phyloP scores from a whole-genome alignment of 2,797 vertebrate species.

The Streptopelia turtur region DNA sequence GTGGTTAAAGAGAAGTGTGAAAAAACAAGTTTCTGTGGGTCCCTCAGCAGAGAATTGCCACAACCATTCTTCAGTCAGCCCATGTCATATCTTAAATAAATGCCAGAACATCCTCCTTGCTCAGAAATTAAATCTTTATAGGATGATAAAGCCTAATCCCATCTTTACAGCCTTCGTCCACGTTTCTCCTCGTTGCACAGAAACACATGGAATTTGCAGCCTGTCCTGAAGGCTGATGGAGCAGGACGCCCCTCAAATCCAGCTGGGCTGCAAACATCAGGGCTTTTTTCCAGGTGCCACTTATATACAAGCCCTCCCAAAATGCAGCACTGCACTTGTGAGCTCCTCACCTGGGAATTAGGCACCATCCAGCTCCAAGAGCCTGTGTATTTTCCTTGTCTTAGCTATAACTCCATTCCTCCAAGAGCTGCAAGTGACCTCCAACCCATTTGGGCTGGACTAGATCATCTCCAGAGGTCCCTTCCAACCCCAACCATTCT shows the following conservation, averaged over 20 bases:
- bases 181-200: accelerated
- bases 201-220: accelerated
- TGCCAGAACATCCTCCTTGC: background rate
- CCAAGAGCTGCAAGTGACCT: background rate
- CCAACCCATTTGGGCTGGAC: background rate
- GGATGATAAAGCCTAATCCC: background rate
- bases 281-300: background rate
- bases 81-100: background rate
- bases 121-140: background rate
- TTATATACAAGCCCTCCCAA: background rate
- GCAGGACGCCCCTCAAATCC: background rate
- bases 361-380: background rate
- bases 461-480: no score
- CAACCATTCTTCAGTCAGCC: background rate
- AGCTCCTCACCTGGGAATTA: background rate
- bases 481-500: no score
- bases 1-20: background rate
- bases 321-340: background rate
- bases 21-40: background rate
- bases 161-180: background rate
- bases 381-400: background rate
- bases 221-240: background rate
- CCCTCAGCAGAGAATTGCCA: background rate
- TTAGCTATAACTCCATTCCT: background rate
- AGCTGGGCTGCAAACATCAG: background rate